Base-by-base conservation (phyloP, 2,888 invertebrate species). In the Omphaloscelis lunosa region DNA sequence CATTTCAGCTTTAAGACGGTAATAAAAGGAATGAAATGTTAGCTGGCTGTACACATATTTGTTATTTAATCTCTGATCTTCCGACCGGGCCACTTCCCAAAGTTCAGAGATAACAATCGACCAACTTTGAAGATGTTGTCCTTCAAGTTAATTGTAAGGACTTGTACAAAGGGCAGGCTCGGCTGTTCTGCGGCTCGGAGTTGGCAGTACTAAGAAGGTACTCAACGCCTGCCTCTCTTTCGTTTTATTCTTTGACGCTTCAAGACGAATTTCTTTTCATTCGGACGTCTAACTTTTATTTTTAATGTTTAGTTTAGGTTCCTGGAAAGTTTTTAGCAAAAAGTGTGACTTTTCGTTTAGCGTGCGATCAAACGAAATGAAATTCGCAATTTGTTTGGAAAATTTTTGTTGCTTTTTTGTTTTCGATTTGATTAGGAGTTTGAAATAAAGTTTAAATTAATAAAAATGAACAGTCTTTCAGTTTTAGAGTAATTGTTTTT, bases 81-180 rank as follows among this genome's bases (percentile, higher is more conserved):
- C 84, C 80, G 77, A 77, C 85, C 84, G 84, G 80, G 83, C 85
- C 90, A 89, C 89, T 90, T 90, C 89, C 80, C 82, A 87, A 89
- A 91, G 80, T 90, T 90, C 80, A 56, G 78, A 89, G 92, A 92
- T 91, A 91, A 91, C 92, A 91, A 91, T 91, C 91, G 85, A 85
- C 79, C 75, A 85, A 90, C 88, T 89, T 90, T 90, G 87, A 86
- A 90, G 90, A 83, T 82, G 84, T 82, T 77, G 91, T 89, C 89
- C 92, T 92, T 90, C 89, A 91, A 91, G 89, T 91, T 92, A 92
- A 92, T 92, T 92, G 92, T 91, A 85, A 90, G 92, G 89, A 89
- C 88, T 91, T 90, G 86, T 83, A 91, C 91, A 91, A 92, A 92
- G 91, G 89, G 82, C 85, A 85, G 73, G 41, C 41, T 72, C 8